These are phyloP conservation scores for Dicycla oo DNA, from an alignment of 2,888 invertebrate species.

Conservation along the genomic window DNA sequence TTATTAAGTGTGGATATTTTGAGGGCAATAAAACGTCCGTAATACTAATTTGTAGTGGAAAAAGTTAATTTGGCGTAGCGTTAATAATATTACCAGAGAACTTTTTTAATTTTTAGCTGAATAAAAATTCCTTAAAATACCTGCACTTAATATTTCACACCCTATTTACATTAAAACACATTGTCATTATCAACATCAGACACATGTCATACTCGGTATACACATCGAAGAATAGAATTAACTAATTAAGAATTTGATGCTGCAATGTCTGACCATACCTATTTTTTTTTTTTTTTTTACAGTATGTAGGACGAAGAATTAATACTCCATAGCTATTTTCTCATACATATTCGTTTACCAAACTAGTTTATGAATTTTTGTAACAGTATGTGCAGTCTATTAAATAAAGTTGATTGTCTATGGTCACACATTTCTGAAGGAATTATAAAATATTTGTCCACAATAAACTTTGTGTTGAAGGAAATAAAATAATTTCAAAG, in stretches of 20 bases:
- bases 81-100: not conserved
- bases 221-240: not conserved
- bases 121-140: not conserved
- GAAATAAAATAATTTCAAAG: conserved; percentile 58
- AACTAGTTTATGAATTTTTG: conserved; percentile 15
- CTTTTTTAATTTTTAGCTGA: not conserved
- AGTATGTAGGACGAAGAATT: not conserved
- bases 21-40: not conserved
- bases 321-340: not conserved
- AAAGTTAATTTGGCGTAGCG: not conserved
- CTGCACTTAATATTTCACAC: not conserved
- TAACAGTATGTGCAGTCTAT: conserved; percentile 41
- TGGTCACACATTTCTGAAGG: conserved; percentile 1
- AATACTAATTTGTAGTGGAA: not conserved
- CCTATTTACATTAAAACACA: not conserved
- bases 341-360: not conserved
- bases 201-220: not conserved
- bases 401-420: conserved; percentile 15
- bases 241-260: conserved; percentile 9
- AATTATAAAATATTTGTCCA: conserved; percentile 45
- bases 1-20: conserved; percentile 14
- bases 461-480: conserved; percentile 39
- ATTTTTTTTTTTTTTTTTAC: conserved; percentile 1
- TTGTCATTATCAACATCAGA: not conserved
- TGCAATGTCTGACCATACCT: conserved; percentile 1